A percentile compares a stretch with the other conserved stretches of the same genome.
These are phyloP conservation scores for Ceratosolen solmsi DNA, from an alignment of 1,140 invertebrate genomes.

Conservation along the genomic window DNA sequence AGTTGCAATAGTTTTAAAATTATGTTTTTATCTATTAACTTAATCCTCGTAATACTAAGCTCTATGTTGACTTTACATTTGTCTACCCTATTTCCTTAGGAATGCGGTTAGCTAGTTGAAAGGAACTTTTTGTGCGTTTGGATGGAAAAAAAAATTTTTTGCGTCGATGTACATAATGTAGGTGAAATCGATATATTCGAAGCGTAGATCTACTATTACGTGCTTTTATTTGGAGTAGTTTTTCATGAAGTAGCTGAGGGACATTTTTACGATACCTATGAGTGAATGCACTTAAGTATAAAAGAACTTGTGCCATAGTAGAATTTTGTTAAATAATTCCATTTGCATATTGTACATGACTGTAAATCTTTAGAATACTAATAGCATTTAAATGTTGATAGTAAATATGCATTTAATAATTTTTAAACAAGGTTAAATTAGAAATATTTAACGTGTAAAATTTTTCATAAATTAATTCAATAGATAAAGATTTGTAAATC, in stretches of 20 bases:
- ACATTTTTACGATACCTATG: neutral
- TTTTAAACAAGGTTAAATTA: too few relatives aligned
- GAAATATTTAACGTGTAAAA: too few relatives aligned
- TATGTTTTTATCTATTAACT: neutral
- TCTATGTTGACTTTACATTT: neutral
- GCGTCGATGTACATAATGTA: neutral
- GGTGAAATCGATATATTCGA: slow-evolving; percentile 3
- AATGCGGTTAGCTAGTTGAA: neutral
- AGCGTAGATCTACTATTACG: slow-evolving; percentile 6
- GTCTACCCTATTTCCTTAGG: neutral
- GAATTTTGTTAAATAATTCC: neutral
- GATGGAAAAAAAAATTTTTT: neutral
- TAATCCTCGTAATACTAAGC: neutral
- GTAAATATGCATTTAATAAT: too few relatives aligned
- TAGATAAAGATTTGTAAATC: too few relatives aligned
- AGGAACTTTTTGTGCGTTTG: neutral
- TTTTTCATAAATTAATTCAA: too few relatives aligned
- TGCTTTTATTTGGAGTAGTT: neutral
- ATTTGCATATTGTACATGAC: too few relatives aligned
- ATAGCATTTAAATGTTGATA: too few relatives aligned
- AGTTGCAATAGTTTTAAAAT: neutral
- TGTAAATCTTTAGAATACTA: too few relatives aligned
- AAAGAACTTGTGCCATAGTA: neutral
- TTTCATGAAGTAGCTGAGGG: neutral
- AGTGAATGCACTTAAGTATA: neutral